phyloP scores from a whole-genome alignment of 1,140 invertebrate species.

The Zaprionus ghesquierei region DNA sequence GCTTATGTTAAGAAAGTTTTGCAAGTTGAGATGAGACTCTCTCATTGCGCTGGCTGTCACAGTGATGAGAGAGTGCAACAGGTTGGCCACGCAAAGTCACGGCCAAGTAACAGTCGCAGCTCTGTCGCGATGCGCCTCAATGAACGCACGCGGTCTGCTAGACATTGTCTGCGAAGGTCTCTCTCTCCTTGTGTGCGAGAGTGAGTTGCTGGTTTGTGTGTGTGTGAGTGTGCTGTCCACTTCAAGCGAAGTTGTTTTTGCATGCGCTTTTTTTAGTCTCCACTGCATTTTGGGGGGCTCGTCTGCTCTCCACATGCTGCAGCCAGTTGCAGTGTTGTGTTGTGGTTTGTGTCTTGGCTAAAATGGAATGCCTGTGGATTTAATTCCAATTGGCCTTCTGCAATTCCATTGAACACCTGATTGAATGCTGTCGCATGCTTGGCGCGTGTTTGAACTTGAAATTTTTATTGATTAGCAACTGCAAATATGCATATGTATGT shows the following conservation, averaged over 20 bases:
- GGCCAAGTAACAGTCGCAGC: conserved; percentile 11
- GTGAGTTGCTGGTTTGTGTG: conserved; percentile 1
- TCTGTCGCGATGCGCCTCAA: conserved; percentile 18
- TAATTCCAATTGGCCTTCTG: conserved; percentile 4
- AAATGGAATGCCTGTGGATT: conserved; percentile 2
- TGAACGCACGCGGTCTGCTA: conserved; percentile 38
- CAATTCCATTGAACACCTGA: conserved; percentile 5
- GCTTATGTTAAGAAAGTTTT: conserved; percentile 22
- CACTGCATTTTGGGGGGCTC: conserved; percentile 55
- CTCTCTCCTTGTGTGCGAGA: neutral
- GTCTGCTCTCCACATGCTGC: conserved; percentile 48
- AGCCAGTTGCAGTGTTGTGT: conserved; percentile 9
- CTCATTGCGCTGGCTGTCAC: neutral
- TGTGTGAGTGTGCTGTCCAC: conserved; percentile 12
- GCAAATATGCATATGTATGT: neutral
- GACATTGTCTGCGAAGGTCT: neutral
- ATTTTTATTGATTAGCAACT: conserved; percentile 51
- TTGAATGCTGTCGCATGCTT: neutral
- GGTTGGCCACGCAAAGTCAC: conserved; percentile 22
- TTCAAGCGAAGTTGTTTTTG: conserved; percentile 28
- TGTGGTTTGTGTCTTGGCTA: conserved; percentile 44
- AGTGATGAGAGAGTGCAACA: conserved; percentile 20
- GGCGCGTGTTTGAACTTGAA: conserved; percentile 66
- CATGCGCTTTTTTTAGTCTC: conserved; percentile 23
- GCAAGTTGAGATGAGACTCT: conserved; percentile 15